These are phyloP conservation scores for Hirtodrosophila cameraria DNA, from an alignment of 2,888 invertebrate species.

Conservation along the genomic window DNA sequence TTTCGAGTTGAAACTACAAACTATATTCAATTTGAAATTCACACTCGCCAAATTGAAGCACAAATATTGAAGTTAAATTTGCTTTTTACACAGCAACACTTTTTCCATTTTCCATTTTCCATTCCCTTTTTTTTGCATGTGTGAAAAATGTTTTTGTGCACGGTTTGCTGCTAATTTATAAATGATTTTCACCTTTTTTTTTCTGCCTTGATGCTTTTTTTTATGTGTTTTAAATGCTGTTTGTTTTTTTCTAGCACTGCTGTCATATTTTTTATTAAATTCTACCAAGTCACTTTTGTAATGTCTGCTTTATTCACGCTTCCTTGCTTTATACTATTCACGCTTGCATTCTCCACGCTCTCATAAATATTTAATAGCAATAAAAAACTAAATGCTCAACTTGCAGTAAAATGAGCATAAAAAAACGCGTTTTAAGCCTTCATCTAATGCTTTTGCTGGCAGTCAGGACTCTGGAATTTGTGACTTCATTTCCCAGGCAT, in stretches of 20 bases:
- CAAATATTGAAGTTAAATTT: conserved; percentile 27
- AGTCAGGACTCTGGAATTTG: conserved; percentile 9
- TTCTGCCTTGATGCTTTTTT: no score
- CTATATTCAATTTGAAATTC: conserved; percentile 26
- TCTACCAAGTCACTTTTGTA: conserved; percentile 28
- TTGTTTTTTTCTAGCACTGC: conserved; percentile 1
- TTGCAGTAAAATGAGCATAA: conserved; percentile 27
- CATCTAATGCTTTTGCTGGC: conserved; percentile 15
- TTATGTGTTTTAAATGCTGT: conserved; percentile 16
- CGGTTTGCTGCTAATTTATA: conserved; percentile 65
- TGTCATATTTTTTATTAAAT: conserved; percentile 21
- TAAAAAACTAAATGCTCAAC: conserved; percentile 1
- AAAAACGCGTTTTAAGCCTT: conserved; percentile 1
- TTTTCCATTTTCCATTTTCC: conserved; percentile 8
- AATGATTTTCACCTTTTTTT: conserved; percentile 52
- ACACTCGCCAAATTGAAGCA: conserved; percentile 18
- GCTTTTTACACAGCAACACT: conserved; percentile 1
- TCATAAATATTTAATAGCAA: conserved; percentile 12
- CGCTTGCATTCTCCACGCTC: no score
- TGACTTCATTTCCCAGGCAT: background rate
- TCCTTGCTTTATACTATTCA: conserved; percentile 10
- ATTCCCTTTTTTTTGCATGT: conserved; percentile 1
- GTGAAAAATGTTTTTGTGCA: conserved; percentile 24
- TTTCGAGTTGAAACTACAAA: conserved; percentile 17
- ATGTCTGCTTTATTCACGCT: conserved; percentile 49